Evolutionary conservation across 2,113 vertebrate genomes (phyloP).

Genomic region (Polypterus senegalus): DNA sequence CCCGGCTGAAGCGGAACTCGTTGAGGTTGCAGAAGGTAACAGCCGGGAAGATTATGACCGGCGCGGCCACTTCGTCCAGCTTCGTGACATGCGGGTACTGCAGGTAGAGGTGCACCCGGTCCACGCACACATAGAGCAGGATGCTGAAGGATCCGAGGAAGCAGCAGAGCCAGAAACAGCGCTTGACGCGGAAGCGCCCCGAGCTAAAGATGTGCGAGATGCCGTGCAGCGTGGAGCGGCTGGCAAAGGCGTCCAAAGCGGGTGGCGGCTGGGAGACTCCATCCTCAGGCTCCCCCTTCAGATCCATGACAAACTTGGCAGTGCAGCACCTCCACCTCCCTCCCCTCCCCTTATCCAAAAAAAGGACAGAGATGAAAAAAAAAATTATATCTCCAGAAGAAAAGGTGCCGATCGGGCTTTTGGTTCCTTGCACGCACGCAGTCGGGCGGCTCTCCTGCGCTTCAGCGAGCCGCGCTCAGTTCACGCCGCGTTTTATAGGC

Average conservation of each 20-base stretch:
- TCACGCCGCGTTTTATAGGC: too few relatives aligned
- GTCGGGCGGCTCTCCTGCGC: too few relatives aligned
- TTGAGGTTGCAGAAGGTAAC: conserved; percentile 98
- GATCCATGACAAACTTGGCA: conserved; percentile 58
- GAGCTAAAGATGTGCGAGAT: conserved; percentile 97
- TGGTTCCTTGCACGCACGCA: too few relatives aligned
- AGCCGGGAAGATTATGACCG: conserved; percentile 74
- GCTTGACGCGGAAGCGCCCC: conserved; percentile 79
- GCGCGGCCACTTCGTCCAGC: conserved; percentile 82
- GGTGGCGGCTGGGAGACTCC: conserved; percentile 71
- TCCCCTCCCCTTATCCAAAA: conserved; percentile 20
- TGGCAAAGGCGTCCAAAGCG: conserved; percentile 89
- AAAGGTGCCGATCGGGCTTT: too few relatives aligned
- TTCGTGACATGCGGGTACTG: conserved; percentile 95
- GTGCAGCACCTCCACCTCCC: conserved; percentile 6
- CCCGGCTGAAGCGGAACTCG: conserved; percentile 86
- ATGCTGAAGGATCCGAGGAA: conserved; percentile 81
- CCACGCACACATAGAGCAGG: conserved; percentile 79
- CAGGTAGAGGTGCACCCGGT: conserved; percentile 91
- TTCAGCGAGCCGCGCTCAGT: too few relatives aligned
- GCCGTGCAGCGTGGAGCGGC: conserved; percentile 92
- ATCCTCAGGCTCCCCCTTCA: conserved; percentile 80
- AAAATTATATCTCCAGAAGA: too few relatives aligned
- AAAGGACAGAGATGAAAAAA: too few relatives aligned
- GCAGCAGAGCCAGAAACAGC: conserved; percentile 82